Evolutionary conservation across 2,113 vertebrate species (phyloP), one percentile per base, ranked within the genome.

Genomic region (Phalacrocorax aristotelis): DNA sequence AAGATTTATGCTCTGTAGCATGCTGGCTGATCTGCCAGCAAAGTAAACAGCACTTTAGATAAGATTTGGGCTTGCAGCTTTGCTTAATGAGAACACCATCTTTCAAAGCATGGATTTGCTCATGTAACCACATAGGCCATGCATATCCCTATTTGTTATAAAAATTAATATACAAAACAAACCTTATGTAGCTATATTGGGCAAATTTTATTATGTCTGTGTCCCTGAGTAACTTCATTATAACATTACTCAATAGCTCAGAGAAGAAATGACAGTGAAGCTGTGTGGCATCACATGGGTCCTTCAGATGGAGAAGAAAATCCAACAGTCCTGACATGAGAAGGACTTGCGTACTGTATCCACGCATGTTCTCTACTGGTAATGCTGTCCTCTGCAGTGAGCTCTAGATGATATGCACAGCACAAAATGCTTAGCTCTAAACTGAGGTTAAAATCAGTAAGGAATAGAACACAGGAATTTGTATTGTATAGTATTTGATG

Each of bases 11-110:
- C 71, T 93, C 34, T 68, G 71, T 58, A 83, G 65, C 60, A 14
- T 34, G 49, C 88, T 95, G 93, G n/a, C 75, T 94, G 52, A 12
- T 90, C 85, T 83, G 91, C 91, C 62, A 87, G 94, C 86, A 79
- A 92, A 95, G 90, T 94, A 94, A 97, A 94, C 83, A 93, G 78
- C 90, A 77, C 72, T 95, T 96, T 40, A 94, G 89, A 82, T 87
- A 95, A 93, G 95, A 94, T 93, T 91, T 77, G 88, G 81, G 57
- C 77, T 94, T 95, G 75, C 88, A 64, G 90, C 88, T 94, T 83
- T 10, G 25, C 78, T 78, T 97, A 97, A 96, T 96, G 91, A 95
- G 93, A 96, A 84, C 75, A 97, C 97, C 86, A 68, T 95, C 92
- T 96, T 97, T 91, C 95, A 88, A 80, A 62, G 90, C 95, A 96